phyloP scores from a whole-genome alignment of 2,888 invertebrate genomes.

The Cryptus viduatorius region DNA sequence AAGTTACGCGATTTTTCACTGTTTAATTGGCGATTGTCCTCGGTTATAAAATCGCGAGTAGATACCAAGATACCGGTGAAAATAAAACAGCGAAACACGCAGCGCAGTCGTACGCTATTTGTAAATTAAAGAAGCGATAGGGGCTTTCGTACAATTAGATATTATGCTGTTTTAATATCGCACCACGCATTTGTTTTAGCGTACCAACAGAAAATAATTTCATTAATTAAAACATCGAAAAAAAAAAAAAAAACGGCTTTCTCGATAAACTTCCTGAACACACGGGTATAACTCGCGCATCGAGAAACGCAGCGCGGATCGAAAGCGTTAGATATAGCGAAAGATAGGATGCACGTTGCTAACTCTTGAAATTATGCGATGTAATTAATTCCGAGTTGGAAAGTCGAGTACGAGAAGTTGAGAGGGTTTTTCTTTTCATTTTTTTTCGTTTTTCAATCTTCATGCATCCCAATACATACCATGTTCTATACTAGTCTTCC shows the following conservation, averaged over 20 bases:
- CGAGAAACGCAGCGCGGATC: not conserved
- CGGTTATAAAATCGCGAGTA: slow-evolving; percentile 51
- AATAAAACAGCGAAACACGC: slow-evolving; percentile 30
- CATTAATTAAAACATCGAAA: slow-evolving; percentile 58
- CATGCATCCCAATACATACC: not conserved
- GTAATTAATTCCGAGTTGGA: slow-evolving; percentile 54
- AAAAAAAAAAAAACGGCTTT: slow-evolving; percentile 19
- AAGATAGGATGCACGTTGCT: slow-evolving; percentile 33
- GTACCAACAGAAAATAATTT: slow-evolving; percentile 42
- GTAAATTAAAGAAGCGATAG: slow-evolving; percentile 32
- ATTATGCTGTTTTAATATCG: slow-evolving; percentile 4
- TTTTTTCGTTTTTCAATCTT: slow-evolving; percentile 32
- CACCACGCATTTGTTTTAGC: slow-evolving; percentile 17
- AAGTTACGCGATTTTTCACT: slow-evolving; percentile 63
- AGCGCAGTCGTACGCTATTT: slow-evolving; percentile 25
- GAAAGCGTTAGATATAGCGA: slow-evolving; percentile 35
- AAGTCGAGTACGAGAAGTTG: slow-evolving; percentile 35
- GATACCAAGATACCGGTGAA: slow-evolving; percentile 18
- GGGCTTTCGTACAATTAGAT: slow-evolving; percentile 50
- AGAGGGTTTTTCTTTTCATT: slow-evolving; percentile 8
- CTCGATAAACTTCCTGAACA: slow-evolving; percentile 62
- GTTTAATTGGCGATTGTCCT: slow-evolving; percentile 54
- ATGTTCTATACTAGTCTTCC: no score
- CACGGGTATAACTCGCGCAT: slow-evolving; percentile 11
- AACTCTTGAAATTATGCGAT: slow-evolving; percentile 42